Evolutionary conservation across 1,140 invertebrate genomes (phyloP).

Genomic region (Macrotrachela quadricornifera): DNA sequence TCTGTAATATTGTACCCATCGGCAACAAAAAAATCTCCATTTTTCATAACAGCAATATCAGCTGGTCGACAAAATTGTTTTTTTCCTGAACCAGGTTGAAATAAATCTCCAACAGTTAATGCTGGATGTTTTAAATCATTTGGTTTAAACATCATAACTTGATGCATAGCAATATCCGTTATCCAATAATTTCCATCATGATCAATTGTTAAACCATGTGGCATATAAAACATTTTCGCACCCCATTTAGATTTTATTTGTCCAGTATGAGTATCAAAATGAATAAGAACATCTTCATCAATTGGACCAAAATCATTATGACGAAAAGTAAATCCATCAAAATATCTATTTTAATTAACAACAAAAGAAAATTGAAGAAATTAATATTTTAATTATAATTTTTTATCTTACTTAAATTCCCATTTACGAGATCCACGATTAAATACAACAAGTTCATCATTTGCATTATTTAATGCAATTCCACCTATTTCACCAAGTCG

Average conservation of each 20-base stretch:
- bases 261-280: slow-evolving; percentile 49
- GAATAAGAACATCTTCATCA: slow-evolving; percentile 51
- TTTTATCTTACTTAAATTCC: not conserved
- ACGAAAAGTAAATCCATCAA: slow-evolving; percentile 1
- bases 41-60: slow-evolving; percentile 55
- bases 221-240: slow-evolving; percentile 62
- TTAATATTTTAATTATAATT: not conserved
- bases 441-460: not conserved
- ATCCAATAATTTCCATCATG: slow-evolving; percentile 64
- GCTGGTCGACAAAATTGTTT: slow-evolving; percentile 75
- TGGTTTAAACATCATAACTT: slow-evolving; percentile 46
- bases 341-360: not conserved
- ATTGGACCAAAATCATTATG: slow-evolving; percentile 43
- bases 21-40: slow-evolving; percentile 72
- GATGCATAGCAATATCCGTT: slow-evolving; percentile 87
- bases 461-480: slow-evolving; percentile 3
- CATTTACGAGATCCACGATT: slow-evolving; percentile 2
- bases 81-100: slow-evolving; percentile 54
- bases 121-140: slow-evolving; percentile 40
- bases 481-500: slow-evolving; percentile 4
- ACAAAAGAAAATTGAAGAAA: not conserved
- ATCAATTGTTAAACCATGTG: slow-evolving; percentile 74
- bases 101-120: slow-evolving; percentile 54
- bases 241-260: slow-evolving; percentile 55
- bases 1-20: slow-evolving; percentile 45